Base-by-base conservation (phyloP, 2,888 invertebrate species). In the Hybos culiciformis region DNA sequence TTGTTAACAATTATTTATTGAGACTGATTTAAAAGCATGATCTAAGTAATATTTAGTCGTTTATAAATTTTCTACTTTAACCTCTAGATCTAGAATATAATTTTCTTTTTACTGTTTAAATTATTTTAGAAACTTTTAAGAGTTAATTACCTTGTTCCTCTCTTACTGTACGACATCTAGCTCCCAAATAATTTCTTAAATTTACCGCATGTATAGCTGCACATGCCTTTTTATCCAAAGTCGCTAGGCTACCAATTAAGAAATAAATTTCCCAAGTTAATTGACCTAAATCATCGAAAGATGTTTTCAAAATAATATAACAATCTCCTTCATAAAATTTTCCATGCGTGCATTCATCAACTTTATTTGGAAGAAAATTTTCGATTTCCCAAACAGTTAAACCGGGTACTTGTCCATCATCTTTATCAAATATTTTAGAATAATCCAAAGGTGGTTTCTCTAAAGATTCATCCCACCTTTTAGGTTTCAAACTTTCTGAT, bases 301-400 rank as follows among this genome's bases (percentile, higher is more conserved):
- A 73, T 0, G 96, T 96, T 67, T 92, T 90, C 44, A 97, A 67
- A 37, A 99, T 76, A 54, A 99, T 96, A 66, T 99, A 99, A 64
- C 97, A 97, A 64, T 99, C 98, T 5, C 90, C 97, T 67, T 97
- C 94, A 61, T 96, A 99, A 69, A 99, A 98, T 66, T 96, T 96
- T 3, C 97, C 97, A 61, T 93, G 86, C 0, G 91, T 82, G 6
- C 83, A 91, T 74, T 90, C 88, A 42, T 88, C 88, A 34, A 98
- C 82, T 56, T 84, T 83, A 60, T 93, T 93, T 0, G 98, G 98
- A 50, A 97, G 71, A 66, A 98, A 98, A 68, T 99, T 98, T 66
- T 98, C 98, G 48, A 98, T 98, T 71, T 99, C 98, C 97, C 97
- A 98, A 47, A 96, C 83, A 20, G 86, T 84, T 24, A 98, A 58